These are phyloP conservation scores for Oceanodroma leucorhoa DNA, from an alignment of 2,797 vertebrate genomes.

Conservation along the genomic window DNA sequence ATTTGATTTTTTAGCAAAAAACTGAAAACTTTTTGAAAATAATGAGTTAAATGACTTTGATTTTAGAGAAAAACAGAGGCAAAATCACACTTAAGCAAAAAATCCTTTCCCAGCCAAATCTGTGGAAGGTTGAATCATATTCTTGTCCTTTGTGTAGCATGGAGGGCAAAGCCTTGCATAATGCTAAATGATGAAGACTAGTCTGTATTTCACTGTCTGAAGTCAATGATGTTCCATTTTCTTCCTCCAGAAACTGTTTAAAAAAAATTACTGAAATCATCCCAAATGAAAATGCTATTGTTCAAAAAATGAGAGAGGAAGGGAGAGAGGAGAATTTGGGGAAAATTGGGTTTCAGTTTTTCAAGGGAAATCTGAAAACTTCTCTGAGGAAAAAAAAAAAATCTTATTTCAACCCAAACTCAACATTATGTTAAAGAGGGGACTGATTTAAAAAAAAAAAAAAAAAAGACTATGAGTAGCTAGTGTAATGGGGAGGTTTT, in stretches of 20 bases:
- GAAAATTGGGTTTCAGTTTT: neutral
- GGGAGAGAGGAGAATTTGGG: neutral
- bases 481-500: neutral
- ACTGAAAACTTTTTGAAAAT: neutral
- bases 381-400: neutral
- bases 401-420: neutral
- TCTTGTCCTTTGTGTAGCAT: neutral
- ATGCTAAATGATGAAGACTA: neutral
- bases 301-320: neutral
- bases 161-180: neutral
- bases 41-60: fast-evolving
- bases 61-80: neutral
- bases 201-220: neutral
- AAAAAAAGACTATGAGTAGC: neutral
- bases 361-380: neutral
- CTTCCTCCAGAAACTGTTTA: neutral
- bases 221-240: neutral
- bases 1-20: fast-evolving
- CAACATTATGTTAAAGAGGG: neutral
- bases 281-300: neutral
- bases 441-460: neutral
- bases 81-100: neutral
- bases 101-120: neutral
- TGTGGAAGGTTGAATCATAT: neutral
- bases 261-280: neutral